These are phyloP conservation scores for Psylliodes chrysocephalus DNA, from an alignment of 2,888 invertebrate genomes.

Conservation along the genomic window DNA sequence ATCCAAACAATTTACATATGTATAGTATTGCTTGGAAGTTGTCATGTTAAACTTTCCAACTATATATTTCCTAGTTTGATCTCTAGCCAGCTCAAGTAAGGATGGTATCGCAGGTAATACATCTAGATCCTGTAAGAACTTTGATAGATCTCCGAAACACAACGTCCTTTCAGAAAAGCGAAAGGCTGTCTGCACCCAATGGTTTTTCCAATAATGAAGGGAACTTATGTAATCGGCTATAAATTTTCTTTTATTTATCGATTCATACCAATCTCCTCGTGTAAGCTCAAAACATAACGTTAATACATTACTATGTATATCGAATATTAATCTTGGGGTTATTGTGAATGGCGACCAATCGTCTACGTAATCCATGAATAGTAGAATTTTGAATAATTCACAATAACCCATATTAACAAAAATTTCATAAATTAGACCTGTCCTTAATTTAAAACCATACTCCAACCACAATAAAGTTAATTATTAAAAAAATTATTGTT, in stretches of 20 bases:
- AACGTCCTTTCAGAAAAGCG: conserved; percentile 16
- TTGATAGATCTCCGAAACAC: neutral
- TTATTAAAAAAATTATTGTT: conserved; percentile 22
- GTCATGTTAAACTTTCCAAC: conserved; percentile 37
- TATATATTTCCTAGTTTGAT: conserved; percentile 47
- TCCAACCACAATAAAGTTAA: conserved; percentile 41
- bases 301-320: conserved; percentile 31
- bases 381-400: conserved; percentile 42
- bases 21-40: conserved; percentile 46
- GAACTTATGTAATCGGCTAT: conserved; percentile 20
- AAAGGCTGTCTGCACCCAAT: conserved; percentile 9
- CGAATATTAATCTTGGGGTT: conserved; percentile 40
- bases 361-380: conserved; percentile 43
- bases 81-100: conserved; percentile 51
- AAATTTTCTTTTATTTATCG: conserved; percentile 7
- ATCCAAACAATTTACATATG: conserved; percentile 43
- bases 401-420: conserved; percentile 42
- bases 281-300: conserved; percentile 15
- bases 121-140: neutral
- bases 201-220: conserved; percentile 27
- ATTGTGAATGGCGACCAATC: conserved; percentile 25
- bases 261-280: neutral
- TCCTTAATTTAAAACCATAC: conserved; percentile 35
- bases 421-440: conserved; percentile 36
- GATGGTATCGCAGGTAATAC: conserved; percentile 43